Conservation (phyloP, 2,113 vertebrate genomes). For the Clarias gariepinus region DNA sequence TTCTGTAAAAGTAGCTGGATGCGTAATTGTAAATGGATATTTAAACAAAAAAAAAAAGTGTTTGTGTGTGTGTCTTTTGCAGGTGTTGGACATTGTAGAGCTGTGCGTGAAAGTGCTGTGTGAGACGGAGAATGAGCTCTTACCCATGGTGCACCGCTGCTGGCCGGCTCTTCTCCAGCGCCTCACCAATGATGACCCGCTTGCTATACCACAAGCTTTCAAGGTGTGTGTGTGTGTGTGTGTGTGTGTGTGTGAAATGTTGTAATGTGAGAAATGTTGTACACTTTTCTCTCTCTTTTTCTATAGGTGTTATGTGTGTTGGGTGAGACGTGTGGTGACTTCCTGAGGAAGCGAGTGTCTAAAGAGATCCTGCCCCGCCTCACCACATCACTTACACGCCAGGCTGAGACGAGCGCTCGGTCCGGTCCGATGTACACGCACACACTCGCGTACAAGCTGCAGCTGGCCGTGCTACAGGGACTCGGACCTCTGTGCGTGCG, state of each 20-base stretch:
- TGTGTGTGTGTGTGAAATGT: background rate
- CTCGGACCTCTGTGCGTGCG: conserved; percentile 83
- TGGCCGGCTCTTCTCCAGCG: conserved; percentile 87
- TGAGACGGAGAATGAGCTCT: conserved; percentile 78
- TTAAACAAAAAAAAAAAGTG: too few relatives aligned
- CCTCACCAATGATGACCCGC: conserved; percentile 83
- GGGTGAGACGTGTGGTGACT: conserved; percentile 82
- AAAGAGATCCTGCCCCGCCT: conserved; percentile 87
- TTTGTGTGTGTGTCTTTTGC: conserved; percentile 19
- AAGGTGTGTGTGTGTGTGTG: conserved; percentile 70
- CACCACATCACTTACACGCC: conserved; percentile 74
- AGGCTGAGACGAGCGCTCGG: conserved; percentile 82
- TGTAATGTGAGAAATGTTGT: background rate
- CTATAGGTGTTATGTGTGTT: conserved; percentile 84
- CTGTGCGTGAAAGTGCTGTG: conserved; percentile 80
- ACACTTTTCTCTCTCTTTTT: conserved; percentile 41
- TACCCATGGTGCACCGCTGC: conserved; percentile 87
- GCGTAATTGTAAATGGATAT: conserved; percentile 1
- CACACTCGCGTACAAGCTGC: conserved; percentile 88
- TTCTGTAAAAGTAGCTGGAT: background rate
- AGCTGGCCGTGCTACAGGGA: conserved; percentile 86
- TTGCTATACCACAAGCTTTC: conserved; percentile 87
- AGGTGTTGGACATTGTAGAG: conserved; percentile 87
- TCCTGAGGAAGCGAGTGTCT: conserved; percentile 85
- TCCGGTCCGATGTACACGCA: conserved; percentile 84